Base-by-base conservation (phyloP, 2,797 vertebrate genomes). In the Liparis tanakae region DNA sequence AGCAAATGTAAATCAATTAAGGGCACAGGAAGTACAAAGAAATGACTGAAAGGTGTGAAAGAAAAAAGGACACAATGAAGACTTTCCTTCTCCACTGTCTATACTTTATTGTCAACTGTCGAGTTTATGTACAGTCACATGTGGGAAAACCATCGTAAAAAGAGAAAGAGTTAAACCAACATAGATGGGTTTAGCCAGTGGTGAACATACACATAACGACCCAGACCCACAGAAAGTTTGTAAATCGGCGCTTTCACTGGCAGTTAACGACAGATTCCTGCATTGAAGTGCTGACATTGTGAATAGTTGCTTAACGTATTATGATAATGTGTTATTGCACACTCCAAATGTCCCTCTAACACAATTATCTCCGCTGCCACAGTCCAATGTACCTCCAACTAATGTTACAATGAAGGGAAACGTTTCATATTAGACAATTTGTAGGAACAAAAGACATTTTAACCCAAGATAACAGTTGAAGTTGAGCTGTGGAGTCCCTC, bases 111-210 rank as follows among this genome's bases (percentile, higher is more conserved):
- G 85, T 89, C 86, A 89, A 86, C 83, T 78, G 81, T 89, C 58
- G 87, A 85, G 87, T 92, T 87, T 93, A 93, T 93, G 73, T 94
- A 94, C 91, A 93, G 87, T 80, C 81, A 82, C 78, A 67, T 90
- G 76, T 88, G 85, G 87, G 84, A 85, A 88, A 91, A 77, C 80
- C 71, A 89, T 87, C 86, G 84, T 81, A 83, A 91, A 90, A 85
- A 89, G 78, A 90, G 87, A 90, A 92, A 70, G 84, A 78, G 83
- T 80, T 85, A 89, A 89, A 86, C 76, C 86, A 87, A 92, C 88
- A 85, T 36, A 82, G 86, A 90, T 87, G 77, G 53, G 74, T 85
- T 33, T 30, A 72, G 80, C 82, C 82, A 70, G 67, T 70, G 80
- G 75, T 70, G 81, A 90, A 90, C 84, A 50, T 76, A n/a, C 79